Base-by-base conservation (phyloP, 1,140 invertebrate species). In the Nasonia giraulti region DNA sequence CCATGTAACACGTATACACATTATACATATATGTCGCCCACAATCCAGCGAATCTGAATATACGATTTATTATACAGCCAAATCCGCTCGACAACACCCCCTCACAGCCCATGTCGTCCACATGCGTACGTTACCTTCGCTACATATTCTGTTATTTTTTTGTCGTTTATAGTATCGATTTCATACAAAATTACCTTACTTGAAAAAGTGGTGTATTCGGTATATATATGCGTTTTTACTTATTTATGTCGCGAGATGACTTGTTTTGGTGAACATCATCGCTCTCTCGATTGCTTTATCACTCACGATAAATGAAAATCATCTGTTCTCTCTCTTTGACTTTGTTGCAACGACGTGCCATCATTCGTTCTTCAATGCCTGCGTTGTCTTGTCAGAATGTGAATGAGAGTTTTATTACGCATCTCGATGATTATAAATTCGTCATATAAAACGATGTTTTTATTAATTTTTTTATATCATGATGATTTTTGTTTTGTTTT, bases 181-280 rank as follows among this genome's bases (percentile, higher is more conserved):
- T 87, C 71, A 82, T 88, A 87, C 40, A 87, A 88, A 87, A 87
- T 86, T 88, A 88, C 79, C 44, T 87, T 87, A 85, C 73, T 86
- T 87, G 83, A 87, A 87, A 88, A 88, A 87, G 47, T 81, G 17
- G 68, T 69, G 50, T 85, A 23, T 73, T 73, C 84, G 66, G 14
- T 55, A 55, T 47, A 47, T 76, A 68, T 47, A 77, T 55, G 40
- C 66, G n/a, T 31, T 40, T 66, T 80, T 74, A 69, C 81, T 74
- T 73, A 23, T 77, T 37, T 6, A 37, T 62, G 84, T 75, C 55
- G 20, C 31, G 44, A 37, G 33, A 31, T 71, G 68, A 6, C 4
- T 2, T 71, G 68, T 17, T n/a, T 27, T 6, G 8, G 8, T 17
- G 68, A 71, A 31, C 31, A 7, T 71, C 31, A 12, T 20, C 20